phyloP scores from a whole-genome alignment of 2,113 vertebrate genomes.

The Spermophilus dauricus region DNA sequence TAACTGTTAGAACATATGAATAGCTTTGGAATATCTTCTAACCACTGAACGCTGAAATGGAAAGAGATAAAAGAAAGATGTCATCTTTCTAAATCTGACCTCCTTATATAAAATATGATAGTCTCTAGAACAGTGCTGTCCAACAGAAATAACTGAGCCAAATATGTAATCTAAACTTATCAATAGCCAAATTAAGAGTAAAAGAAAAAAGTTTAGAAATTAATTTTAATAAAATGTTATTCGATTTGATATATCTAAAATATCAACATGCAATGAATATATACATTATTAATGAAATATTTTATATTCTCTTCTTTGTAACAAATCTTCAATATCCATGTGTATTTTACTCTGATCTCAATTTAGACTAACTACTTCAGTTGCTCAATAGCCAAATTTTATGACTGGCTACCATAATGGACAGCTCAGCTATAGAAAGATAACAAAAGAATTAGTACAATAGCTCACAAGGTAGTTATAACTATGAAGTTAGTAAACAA shows the following conservation, averaged over 20 bases:
- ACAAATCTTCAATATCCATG: slow-evolving; percentile 8
- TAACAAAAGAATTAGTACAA: neutral
- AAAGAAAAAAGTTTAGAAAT: neutral
- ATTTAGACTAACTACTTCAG: slow-evolving; percentile 2
- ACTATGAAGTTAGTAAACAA: neutral
- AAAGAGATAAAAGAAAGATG: slow-evolving; percentile 11
- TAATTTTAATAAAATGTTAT: slow-evolving; percentile 50
- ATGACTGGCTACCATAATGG: neutral
- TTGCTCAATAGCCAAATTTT: neutral
- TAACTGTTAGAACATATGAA: neutral
- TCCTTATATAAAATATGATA: neutral
- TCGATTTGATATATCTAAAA: slow-evolving; percentile 5
- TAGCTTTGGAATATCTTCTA: slow-evolving; percentile 38
- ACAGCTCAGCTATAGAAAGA: neutral
- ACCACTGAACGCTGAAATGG: neutral
- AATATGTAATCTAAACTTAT: slow-evolving; percentile 21
- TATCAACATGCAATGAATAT: neutral
- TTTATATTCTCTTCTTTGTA: neutral
- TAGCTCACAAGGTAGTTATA: neutral
- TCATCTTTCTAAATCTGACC: slow-evolving; percentile 18
- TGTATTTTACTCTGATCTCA: neutral
- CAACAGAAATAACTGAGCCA: neutral
- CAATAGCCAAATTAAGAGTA: neutral
- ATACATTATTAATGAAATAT: slow-evolving; percentile 44
- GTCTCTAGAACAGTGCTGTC: neutral